Conservation (phyloP, 37 sponge, comb jelly and placozoan species). For the Halichondria panicea region DNA sequence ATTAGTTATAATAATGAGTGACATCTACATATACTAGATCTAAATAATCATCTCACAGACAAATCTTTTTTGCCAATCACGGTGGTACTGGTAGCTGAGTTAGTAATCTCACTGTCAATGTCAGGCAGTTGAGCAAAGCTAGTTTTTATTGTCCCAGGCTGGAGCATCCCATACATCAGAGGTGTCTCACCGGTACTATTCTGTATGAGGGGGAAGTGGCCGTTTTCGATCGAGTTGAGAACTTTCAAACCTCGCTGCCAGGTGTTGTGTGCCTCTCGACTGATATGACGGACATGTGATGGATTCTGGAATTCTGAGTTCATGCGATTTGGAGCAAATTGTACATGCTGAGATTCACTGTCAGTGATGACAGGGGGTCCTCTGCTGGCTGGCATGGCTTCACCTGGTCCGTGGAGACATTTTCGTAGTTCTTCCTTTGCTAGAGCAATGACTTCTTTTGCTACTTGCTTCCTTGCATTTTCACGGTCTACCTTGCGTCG, state of each 20-base stretch:
- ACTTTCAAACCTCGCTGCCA: conserved; percentile 33
- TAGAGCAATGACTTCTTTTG: conserved; percentile 16
- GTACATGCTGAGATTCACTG: background rate
- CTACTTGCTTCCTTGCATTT: conserved; percentile 24
- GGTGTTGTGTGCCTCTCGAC: conserved; percentile 20
- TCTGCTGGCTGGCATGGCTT: background rate
- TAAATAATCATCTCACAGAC: too few species aligned
- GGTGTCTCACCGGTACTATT: background rate
- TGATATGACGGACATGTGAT: background rate
- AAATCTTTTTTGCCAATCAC: too few species aligned
- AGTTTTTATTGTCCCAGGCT: background rate
- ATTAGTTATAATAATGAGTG: too few species aligned
- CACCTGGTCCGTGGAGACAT: background rate
- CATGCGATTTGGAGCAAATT: background rate
- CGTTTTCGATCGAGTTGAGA: background rate
- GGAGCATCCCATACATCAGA: conserved; percentile 25
- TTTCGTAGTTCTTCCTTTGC: conserved; percentile 1
- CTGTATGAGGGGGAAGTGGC: conserved; percentile 3
- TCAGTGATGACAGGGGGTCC: background rate
- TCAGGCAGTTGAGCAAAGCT: too few species aligned
- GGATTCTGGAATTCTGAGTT: conserved; percentile 12
- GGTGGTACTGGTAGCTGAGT: too few species aligned
- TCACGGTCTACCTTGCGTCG: conserved; percentile 38
- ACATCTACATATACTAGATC: too few species aligned
- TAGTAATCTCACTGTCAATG: too few species aligned